Percentiles rank a stretch among this genome's conserved stretches.
Conservation (phyloP, 2,113 vertebrate genomes). For the Psammodynastes pulverulentus region DNA sequence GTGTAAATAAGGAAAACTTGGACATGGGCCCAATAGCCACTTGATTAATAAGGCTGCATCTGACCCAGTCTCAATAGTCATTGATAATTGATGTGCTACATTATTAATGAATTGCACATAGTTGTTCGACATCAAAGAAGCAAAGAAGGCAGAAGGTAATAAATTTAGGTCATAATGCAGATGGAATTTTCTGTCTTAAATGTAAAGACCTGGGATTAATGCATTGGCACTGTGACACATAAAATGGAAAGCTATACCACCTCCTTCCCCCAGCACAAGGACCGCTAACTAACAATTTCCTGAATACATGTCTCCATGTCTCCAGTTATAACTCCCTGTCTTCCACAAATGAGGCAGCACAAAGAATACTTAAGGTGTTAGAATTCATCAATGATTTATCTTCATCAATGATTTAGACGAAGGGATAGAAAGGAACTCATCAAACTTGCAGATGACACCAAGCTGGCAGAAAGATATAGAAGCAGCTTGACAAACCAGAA, state of each 20-base stretch:
- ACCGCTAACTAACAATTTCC: background rate
- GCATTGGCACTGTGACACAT: background rate
- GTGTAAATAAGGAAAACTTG: background rate
- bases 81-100: accelerated
- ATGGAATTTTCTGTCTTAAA: background rate
- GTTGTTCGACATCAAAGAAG: background rate
- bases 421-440: background rate
- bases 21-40: background rate
- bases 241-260: background rate
- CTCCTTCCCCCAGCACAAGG: background rate
- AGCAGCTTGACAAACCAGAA: background rate
- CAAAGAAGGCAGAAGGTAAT: background rate
- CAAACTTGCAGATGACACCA: background rate
- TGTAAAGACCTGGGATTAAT: background rate
- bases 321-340: background rate
- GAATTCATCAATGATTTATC: background rate
- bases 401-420: background rate
- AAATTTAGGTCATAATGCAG: background rate
- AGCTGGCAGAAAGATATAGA: background rate
- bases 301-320: background rate
- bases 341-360: background rate
- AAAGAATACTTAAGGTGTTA: background rate
- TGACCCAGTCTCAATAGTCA: background rate
- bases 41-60: background rate
- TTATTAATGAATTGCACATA: background rate